phyloP scores from a whole-genome alignment of 2,797 vertebrate genomes.

The Lycodopsis pacificus region DNA sequence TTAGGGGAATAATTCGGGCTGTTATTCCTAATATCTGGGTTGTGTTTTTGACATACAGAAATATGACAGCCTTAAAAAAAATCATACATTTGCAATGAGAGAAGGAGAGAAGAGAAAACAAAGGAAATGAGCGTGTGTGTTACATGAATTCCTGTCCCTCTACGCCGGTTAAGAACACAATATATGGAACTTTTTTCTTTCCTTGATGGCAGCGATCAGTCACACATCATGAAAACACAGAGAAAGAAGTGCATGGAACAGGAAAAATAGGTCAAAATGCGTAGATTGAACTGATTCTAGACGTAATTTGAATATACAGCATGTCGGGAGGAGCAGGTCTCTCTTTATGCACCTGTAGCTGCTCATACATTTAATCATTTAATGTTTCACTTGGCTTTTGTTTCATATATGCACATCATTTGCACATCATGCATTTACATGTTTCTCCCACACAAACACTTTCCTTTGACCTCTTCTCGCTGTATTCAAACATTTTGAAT shows the following conservation, averaged over 20 bases:
- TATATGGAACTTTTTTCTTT: slow-evolving; percentile 30
- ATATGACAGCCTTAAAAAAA: slow-evolving; percentile 13
- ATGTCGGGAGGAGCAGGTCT: background rate
- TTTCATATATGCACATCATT: slow-evolving; percentile 8
- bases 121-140: slow-evolving; percentile 16
- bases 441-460: background rate
- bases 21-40: background rate
- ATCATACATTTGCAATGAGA: background rate
- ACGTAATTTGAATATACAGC: slow-evolving; percentile 30
- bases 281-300: slow-evolving; percentile 15
- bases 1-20: background rate
- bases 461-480: background rate
- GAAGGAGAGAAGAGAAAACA: background rate
- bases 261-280: slow-evolving; percentile 8
- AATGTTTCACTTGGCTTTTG: slow-evolving; percentile 15
- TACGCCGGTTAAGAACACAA: slow-evolving; percentile 19
- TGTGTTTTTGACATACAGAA: slow-evolving; percentile 14
- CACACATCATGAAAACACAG: slow-evolving; percentile 30
- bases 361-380: slow-evolving; percentile 51
- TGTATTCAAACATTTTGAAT: background rate
- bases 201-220: slow-evolving; percentile 30
- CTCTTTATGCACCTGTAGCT: slow-evolving; percentile 36
- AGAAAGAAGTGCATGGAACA: slow-evolving; percentile 13
- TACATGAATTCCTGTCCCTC: slow-evolving; percentile 15
- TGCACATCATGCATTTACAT: slow-evolving; percentile 5